Evolutionary conservation across 1,140 invertebrate genomes (phyloP).

Genomic region (Macrosteles quadrilineatus): DNA sequence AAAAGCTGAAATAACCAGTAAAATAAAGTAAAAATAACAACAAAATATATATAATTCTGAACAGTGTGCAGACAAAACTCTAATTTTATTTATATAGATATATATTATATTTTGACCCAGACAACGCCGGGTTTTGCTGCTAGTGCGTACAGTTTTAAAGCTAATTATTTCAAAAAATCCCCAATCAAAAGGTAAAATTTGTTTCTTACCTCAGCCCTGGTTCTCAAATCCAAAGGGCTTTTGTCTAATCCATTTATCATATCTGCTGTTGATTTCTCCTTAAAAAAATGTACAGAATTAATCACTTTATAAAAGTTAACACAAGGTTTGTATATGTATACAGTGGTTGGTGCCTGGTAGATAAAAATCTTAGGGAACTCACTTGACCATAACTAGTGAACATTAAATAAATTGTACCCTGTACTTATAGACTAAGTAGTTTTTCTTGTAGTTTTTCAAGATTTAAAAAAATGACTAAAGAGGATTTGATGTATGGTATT

Average conservation of each 20-base stretch:
- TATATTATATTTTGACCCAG: too few relatives aligned
- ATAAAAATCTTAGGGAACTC: not conserved
- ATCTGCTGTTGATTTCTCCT: conserved; percentile 8
- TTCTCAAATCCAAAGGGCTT: conserved; percentile 10
- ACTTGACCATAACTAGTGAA: not conserved
- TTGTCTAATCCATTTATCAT: conserved; percentile 20
- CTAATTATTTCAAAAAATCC: too few relatives aligned
- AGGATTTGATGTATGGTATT: too few relatives aligned
- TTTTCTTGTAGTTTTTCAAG: not conserved
- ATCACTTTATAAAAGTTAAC: not conserved
- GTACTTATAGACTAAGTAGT: not conserved
- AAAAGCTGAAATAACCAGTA: too few relatives aligned
- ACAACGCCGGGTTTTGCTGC: too few relatives aligned
- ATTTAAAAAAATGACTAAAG: not conserved
- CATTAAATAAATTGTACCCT: not conserved
- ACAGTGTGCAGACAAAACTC: too few relatives aligned
- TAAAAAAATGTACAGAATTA: not conserved
- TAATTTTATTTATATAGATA: too few relatives aligned
- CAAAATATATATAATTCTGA: too few relatives aligned
- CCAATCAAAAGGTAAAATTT: not conserved
- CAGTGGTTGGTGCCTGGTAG: not conserved
- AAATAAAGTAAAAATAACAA: too few relatives aligned
- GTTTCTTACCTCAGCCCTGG: not conserved
- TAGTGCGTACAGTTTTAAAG: too few relatives aligned
- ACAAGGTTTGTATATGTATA: not conserved